A percentile compares a stretch with the other conserved stretches of the same genome.
Conservation (phyloP, 2,113 vertebrate species). For the Spea multiplicata region DNA sequence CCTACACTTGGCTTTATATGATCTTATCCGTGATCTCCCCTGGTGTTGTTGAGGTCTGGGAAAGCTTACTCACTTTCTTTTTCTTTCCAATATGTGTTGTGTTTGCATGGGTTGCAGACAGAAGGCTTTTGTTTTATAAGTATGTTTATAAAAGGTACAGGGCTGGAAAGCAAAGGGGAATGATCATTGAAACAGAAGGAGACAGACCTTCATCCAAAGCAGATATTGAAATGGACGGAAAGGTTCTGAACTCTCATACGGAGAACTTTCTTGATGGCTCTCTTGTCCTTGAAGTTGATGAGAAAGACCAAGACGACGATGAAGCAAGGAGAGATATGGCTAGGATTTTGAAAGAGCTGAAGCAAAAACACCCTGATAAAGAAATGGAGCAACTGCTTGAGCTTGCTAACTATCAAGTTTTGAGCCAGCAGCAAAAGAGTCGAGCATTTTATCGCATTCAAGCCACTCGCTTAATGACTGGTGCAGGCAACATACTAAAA, state of each 20-base stretch:
- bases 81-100: conserved; percentile 94
- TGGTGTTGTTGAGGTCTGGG: conserved; percentile 91
- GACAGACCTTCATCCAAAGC: conserved; percentile 82
- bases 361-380: conserved; percentile 91
- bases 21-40: conserved; percentile 92
- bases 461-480: conserved; percentile 89
- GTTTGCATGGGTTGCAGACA: conserved; percentile 91
- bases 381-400: conserved; percentile 89
- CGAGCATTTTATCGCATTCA: conserved; percentile 93
- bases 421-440: conserved; percentile 92
- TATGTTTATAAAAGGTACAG: conserved; percentile 91
- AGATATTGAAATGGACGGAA: conserved; percentile 88
- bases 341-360: conserved; percentile 87
- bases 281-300: conserved; percentile 72
- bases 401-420: conserved; percentile 87
- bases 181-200: conserved; percentile 94
- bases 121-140: conserved; percentile 93
- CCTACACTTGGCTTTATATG: conserved; percentile 95
- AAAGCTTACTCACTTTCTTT: conserved; percentile 90
- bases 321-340: conserved; percentile 85
- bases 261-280: conserved; percentile 91
- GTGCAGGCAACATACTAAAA: conserved; percentile 88
- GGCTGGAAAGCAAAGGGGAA: conserved; percentile 82
- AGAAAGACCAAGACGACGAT: conserved; percentile 85
- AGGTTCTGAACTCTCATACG: conserved; percentile 76